These are phyloP conservation scores for Hemiprocne comata DNA, from an alignment of 2,113 vertebrate genomes.

Conservation along the genomic window DNA sequence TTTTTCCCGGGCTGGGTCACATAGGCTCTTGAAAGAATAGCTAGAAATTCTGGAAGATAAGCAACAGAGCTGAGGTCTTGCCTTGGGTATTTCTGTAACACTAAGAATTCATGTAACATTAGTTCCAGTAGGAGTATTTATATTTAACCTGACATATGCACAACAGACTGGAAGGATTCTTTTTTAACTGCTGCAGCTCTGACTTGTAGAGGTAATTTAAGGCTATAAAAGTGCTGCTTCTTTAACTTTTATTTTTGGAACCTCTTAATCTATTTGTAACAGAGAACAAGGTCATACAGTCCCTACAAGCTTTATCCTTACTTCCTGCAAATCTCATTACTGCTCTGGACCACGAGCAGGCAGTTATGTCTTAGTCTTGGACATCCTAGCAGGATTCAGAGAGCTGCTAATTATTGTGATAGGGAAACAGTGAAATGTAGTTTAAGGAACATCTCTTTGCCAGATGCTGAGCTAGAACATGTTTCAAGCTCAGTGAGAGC, in stretches of 20 bases:
- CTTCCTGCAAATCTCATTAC: slow-evolving; percentile 64
- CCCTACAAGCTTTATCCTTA: slow-evolving; percentile 52
- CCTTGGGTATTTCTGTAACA: neutral
- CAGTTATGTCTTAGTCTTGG: neutral
- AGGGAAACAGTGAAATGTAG: neutral
- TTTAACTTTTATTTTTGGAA: slow-evolving; percentile 69
- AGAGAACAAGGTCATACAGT: slow-evolving; percentile 49
- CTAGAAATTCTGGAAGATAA: neutral
- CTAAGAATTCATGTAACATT: neutral
- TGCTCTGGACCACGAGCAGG: neutral
- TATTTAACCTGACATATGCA: slow-evolving; percentile 24
- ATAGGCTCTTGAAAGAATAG: neutral
- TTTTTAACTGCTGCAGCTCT: slow-evolving; percentile 18
- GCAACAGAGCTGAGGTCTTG: neutral
- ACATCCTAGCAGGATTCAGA: neutral
- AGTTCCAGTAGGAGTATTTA: neutral
- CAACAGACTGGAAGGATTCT: neutral
- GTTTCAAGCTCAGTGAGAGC: neutral
- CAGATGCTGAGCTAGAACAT: neutral
- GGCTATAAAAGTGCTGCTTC: slow-evolving; percentile 2
- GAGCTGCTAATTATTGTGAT: neutral
- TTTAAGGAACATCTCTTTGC: neutral
- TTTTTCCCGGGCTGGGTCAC: neutral
- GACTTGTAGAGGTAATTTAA: slow-evolving; percentile 13
- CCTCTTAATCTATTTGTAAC: slow-evolving; percentile 48